Percentiles rank a stretch among this genome's conserved stretches.
phyloP scores from a whole-genome alignment of 1,140 invertebrate species.

The Drosophila pectinifera region DNA sequence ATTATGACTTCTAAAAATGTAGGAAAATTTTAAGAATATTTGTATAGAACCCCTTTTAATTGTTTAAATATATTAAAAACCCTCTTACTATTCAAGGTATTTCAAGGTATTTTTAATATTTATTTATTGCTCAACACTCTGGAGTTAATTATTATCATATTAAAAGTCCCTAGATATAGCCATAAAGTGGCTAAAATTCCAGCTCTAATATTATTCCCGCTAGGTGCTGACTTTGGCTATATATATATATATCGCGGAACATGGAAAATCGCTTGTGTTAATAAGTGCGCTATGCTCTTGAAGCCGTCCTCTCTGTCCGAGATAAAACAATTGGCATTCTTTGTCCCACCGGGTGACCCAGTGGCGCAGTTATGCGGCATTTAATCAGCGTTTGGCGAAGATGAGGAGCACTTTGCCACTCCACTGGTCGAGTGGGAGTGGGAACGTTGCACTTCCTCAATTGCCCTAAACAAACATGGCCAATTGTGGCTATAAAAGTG shows the following conservation, averaged over 20 bases:
- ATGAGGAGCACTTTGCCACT: conserved; percentile 40
- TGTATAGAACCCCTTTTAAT: no score
- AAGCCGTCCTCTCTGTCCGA: conserved; percentile 22
- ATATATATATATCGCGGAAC: conserved; percentile 29
- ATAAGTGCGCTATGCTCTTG: conserved; percentile 75
- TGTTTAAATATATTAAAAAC: no score
- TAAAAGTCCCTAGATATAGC: neutral
- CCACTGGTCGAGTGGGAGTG: conserved; percentile 28
- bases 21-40: no score
- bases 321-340: conserved; percentile 67
- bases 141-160: neutral
- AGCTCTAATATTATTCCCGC: neutral
- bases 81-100: no score
- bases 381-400: conserved; percentile 46
- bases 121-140: no score
- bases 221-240: conserved; percentile 9
- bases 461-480: conserved; percentile 52
- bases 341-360: conserved; percentile 52
- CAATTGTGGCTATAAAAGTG: conserved; percentile 58
- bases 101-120: no score
- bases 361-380: conserved; percentile 47
- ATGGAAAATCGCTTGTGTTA: conserved; percentile 75
- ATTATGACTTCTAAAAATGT: no score
- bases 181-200: neutral
- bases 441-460: conserved; percentile 63